A percentile compares a stretch with the other conserved stretches of the same genome.
These are phyloP conservation scores for Cephus spinipes DNA, from an alignment of 2,888 invertebrate species.

Conservation along the genomic window DNA sequence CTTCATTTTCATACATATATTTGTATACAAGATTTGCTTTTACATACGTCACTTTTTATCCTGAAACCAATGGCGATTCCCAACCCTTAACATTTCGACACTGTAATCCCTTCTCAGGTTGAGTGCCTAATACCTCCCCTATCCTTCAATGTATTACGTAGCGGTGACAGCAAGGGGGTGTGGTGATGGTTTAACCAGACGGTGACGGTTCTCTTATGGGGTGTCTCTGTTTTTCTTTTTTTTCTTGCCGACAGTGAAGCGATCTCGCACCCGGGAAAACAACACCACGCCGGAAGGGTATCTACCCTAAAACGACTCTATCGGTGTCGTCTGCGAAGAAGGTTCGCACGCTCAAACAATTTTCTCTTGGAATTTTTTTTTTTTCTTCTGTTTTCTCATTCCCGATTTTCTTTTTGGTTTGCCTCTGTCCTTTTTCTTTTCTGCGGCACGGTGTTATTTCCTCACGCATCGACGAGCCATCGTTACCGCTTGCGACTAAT, in stretches of 20 bases:
- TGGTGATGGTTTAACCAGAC: slow-evolving; percentile 35
- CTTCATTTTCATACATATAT: too few species aligned
- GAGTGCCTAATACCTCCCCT: too few species aligned
- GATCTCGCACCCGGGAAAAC: slow-evolving; percentile 80
- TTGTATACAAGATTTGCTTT: too few species aligned
- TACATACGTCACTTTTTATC: too few species aligned
- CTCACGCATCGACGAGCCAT: too few species aligned
- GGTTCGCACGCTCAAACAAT: slow-evolving; percentile 46
- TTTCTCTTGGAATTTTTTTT: slow-evolving; percentile 36
- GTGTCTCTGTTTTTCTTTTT: slow-evolving; percentile 46
- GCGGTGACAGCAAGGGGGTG: slow-evolving; percentile 24
- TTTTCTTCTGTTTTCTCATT: slow-evolving; percentile 10
- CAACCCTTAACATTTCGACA: too few species aligned
- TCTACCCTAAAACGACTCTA: slow-evolving; percentile 60
- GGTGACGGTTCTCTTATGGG: slow-evolving; percentile 41
- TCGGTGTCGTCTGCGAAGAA: slow-evolving; percentile 53
- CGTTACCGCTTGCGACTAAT: too few species aligned
- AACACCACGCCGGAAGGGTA: slow-evolving; percentile 65
- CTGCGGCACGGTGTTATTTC: too few species aligned
- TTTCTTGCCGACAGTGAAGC: slow-evolving; percentile 73
- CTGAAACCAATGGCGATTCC: too few species aligned
- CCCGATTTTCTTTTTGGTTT: slow-evolving; percentile 14
- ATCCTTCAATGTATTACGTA: too few species aligned
- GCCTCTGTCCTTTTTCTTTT: slow-evolving; percentile 17
- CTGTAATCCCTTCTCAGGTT: too few species aligned